Evolutionary conservation across 2,888 invertebrate species (phyloP).

Genomic region (Erebia epiphron): DNA sequence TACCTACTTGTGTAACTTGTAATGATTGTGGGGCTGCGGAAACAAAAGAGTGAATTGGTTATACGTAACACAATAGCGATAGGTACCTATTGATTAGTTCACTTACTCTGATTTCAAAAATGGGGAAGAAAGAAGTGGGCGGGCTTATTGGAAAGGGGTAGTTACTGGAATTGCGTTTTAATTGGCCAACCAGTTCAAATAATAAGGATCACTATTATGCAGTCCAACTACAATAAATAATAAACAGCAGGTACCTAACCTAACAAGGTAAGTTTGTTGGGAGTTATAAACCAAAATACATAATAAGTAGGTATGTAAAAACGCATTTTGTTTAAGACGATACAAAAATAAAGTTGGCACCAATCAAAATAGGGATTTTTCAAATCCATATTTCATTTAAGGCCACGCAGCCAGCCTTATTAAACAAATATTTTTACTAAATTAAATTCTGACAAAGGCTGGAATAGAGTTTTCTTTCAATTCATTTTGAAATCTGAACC

Average conservation of each 20-base stretch:
- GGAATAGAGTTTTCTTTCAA: constrained; percentile 32
- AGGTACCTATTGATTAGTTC: constrained; percentile 23
- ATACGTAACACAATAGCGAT: constrained; percentile 20
- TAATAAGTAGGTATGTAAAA: too few species aligned
- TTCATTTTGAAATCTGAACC: constrained; percentile 33
- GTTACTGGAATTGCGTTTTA: constrained; percentile 55
- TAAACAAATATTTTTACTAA: constrained; percentile 26
- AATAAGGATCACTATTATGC: constrained; percentile 17
- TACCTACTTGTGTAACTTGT: not conserved
- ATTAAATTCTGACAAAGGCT: constrained; percentile 16
- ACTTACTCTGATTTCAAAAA: constrained; percentile 21
- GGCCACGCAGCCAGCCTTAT: not conserved
- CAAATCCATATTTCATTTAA: not conserved
- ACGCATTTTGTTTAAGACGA: too few species aligned
- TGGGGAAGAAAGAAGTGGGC: constrained; percentile 45
- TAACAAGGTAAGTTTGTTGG: not conserved
- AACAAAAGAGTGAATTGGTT: constrained; percentile 18
- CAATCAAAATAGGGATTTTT: not conserved
- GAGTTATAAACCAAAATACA: too few species aligned
- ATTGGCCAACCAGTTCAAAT: constrained; percentile 56
- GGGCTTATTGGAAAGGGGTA: constrained; percentile 60
- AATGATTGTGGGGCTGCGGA: not conserved
- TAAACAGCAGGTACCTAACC: not conserved
- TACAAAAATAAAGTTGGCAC: not conserved
- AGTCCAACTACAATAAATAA: not conserved